Evolutionary conservation across 2,113 vertebrate species (phyloP).

Genomic region (Excalfactoria chinensis): DNA sequence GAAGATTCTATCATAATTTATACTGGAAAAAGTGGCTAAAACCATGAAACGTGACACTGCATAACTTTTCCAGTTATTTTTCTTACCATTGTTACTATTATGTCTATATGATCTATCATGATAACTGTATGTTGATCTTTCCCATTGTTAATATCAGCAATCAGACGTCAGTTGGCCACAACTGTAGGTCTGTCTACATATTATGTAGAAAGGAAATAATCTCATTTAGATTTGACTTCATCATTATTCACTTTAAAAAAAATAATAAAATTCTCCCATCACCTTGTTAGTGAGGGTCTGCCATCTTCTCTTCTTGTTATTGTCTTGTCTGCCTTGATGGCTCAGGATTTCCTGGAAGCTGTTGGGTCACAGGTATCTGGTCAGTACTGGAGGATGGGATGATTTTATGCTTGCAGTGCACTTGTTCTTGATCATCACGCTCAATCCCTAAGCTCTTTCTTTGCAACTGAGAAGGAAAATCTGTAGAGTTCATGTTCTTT

Average conservation of each 20-base stretch:
- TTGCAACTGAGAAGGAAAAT: not conserved
- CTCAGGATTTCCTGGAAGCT: not conserved
- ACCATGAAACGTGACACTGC: not conserved
- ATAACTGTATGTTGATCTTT: not conserved
- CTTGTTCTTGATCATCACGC: not conserved
- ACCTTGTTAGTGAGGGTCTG: not conserved
- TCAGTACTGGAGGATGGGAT: not conserved
- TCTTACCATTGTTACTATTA: not conserved
- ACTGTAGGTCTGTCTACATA: not conserved
- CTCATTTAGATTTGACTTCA: not conserved
- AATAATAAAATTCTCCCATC: not conserved
- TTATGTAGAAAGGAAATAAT: not conserved
- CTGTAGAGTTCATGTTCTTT: not conserved
- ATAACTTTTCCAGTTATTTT: not conserved
- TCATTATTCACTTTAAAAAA: not conserved
- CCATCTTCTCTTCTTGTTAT: not conserved
- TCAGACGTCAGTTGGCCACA: rapidly evolving
- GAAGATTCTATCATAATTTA: not conserved
- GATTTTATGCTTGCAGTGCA: not conserved
- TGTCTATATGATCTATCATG: not conserved
- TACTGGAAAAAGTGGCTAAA: not conserved
- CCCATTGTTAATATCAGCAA: not conserved
- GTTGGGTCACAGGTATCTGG: constrained; percentile 10
- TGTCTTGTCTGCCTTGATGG: not conserved
- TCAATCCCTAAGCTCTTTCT: not conserved